Base-by-base conservation (phyloP, 2,888 invertebrate species). In the Biston betularia region DNA sequence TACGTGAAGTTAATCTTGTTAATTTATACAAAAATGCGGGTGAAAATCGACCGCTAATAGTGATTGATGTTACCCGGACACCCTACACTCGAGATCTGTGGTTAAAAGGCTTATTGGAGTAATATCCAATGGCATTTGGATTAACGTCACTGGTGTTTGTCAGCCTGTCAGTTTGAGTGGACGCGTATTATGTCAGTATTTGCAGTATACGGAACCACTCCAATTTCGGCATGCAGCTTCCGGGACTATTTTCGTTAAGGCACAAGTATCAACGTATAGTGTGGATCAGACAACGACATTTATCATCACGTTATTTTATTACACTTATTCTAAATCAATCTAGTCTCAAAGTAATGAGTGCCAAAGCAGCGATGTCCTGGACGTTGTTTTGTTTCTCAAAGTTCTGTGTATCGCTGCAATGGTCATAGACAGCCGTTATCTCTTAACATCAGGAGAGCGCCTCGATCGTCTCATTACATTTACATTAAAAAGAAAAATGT, bases 21-120 rank as follows among this genome's bases (percentile, higher is more conserved):
- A 48, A 48, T 15, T 48, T 48, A 11, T 4, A 48, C 14, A 10
- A 44, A 44, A 35, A 10, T 44, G 48, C 54, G 34, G 33, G 34
- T 9, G 48, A 53, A 42, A 54, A 55, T 59, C 55, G 15, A 58
- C 45, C 62, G 49, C 58, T 63, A 63, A 67, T 63, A 63, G 50
- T 59, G 67, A 63, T 67, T 67, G 62, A 67, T 63, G 62, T 50
- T 38, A 42, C 49, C 49, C 62, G 38, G 48, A 57, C 49, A 40
- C 38, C 10, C 38, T 11, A 45, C 57, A 63, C 59, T 55, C 50
- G 55, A 46, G 55, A 52, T 46, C 55, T 61, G 60, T 55, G 54
- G 55, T 54, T 24, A 40, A n/a, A n/a, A 54, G 53, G 53, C 55
- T 15, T 60, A 61, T 61, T 24, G 14, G 55, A 65, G 56, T 52